Evolutionary conservation across 2,797 vertebrate species (phyloP), one percentile per base, ranked within the genome.

Genomic region (Epinephelus awoara): DNA sequence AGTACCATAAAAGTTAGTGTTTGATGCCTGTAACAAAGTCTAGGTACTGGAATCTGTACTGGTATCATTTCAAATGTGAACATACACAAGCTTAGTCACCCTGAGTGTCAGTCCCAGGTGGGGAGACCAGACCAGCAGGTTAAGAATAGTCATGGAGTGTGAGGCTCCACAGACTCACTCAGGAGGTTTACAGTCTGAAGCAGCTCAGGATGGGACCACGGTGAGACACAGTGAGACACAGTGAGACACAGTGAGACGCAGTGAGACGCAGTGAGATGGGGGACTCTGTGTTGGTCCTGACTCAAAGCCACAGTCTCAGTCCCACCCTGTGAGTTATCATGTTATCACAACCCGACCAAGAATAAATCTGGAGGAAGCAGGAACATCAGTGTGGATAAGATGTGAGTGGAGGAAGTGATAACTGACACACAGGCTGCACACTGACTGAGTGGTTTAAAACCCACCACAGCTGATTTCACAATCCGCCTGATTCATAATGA

Each of bases 261-360:
- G 27, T 27, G 27, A 27, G 27, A 27, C 27, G 27, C 27, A 34
- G 29, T 34, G 29, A 34, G 29, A 34, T 0, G 7, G 34, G 7
- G 34, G 34, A 34, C 7, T 34, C 34, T 34, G 34, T 34, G 34
- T 34, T 34, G 34, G 34, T 34, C 34, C 34, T 34, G 34, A 34
- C 34, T 34, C 34, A 65, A 59, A 67, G 61, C 75, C 77, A 77
- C 79, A 79, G 58, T 84, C 72, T 88, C 19, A 44, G 67, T 65
- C 34, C 29, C 80, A 52, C 62, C 57, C 64, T 65, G 77, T 82
- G 77, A 85, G 42, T 79, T 81, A 83, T 85, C 59, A 9, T 5
- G 12, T 34, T 34, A 34, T 34, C 34, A 34, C 7, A 10, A 4
- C 34, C 18, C 18, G 49, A 55, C 75, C 34, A n/a, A 54, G 73